Evolutionary conservation across 1,140 invertebrate genomes (phyloP).

Genomic region (Drosophila erecta): DNA sequence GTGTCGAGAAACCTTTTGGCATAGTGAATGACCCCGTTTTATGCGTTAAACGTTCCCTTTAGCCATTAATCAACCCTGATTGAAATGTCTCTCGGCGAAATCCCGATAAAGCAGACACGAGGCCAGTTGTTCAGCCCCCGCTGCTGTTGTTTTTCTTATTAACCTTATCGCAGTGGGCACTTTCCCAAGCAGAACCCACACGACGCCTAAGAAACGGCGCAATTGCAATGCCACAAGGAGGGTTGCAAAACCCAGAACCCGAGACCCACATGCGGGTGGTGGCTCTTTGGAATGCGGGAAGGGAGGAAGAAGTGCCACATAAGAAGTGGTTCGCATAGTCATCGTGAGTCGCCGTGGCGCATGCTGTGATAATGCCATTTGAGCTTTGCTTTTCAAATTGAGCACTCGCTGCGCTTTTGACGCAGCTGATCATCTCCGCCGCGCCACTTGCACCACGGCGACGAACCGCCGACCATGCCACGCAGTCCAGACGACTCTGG

Average conservation of each 20-base stretch:
- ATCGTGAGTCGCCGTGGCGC: slow-evolving; percentile 39
- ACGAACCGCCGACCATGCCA: slow-evolving; percentile 25
- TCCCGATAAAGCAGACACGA: slow-evolving; percentile 38
- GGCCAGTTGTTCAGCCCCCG: slow-evolving; percentile 14
- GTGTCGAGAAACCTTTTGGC: slow-evolving; percentile 33
- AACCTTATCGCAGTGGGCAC: slow-evolving; percentile 51
- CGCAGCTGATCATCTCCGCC: slow-evolving; percentile 20
- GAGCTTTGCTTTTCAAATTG: slow-evolving; percentile 79
- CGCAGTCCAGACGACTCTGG: slow-evolving; percentile 34
- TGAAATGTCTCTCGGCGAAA: slow-evolving; percentile 42
- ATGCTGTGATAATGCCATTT: slow-evolving; percentile 80
- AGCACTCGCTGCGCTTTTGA: slow-evolving; percentile 76
- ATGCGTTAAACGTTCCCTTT: slow-evolving; percentile 34
- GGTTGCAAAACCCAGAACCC: slow-evolving; percentile 71
- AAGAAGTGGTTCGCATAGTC: slow-evolving; percentile 9
- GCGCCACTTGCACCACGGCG: slow-evolving; percentile 19
- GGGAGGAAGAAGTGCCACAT: not conserved
- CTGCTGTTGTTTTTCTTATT: slow-evolving; percentile 21
- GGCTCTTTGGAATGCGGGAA: not conserved
- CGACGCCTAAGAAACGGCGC: slow-evolving; percentile 61
- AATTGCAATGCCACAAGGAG: slow-evolving; percentile 45
- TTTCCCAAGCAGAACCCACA: slow-evolving; percentile 56
- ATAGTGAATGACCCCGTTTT: slow-evolving; percentile 37
- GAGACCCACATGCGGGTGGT: slow-evolving; percentile 70
- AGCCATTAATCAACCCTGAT: slow-evolving; percentile 43